Evolutionary conservation across 2,888 invertebrate species (phyloP), one percentile per base, ranked within the genome.

Genomic region (Ectobius pallidus): DNA sequence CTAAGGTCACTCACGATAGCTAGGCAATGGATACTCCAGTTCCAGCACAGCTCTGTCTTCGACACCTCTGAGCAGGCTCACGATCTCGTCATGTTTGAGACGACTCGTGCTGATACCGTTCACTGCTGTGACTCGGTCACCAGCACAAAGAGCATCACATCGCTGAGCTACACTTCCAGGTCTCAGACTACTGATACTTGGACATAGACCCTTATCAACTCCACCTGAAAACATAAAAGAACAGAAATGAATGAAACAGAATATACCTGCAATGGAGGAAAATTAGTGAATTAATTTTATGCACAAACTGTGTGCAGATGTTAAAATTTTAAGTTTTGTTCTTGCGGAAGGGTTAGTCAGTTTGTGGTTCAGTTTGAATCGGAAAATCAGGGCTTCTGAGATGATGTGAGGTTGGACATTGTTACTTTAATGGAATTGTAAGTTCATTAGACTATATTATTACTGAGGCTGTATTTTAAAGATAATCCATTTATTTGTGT

Each of bases 21-120:
- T 46, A 80, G 94, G 94, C 81, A 94, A 87, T 75, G 92, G 91
- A 83, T 94, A 95, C 80, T 94, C 93, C 76, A 94, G 89, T 84
- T 94, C 94, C 79, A 95, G 84, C n/a, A 91, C 86, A 9, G 94
- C 92, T 70, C 90, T 86, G 74, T 89, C 89, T 76, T 91, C 91
- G 20, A 91, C 90, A 82, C 91, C 91, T 81, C 92, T 91, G 77
- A 94, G 82, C 18, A 92, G 82, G 77, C 91, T 88, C 77, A 91
- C 86, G 39, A 94, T 91, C 80, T 94, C 93, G 77, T 92, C 91
- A 80, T 93, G 92, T 73, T 90, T 89, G 79, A 94, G 87, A 71
- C 90, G 86, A 14, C 89, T 87, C 0, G 93, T 93, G 69, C 90
- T 90, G 78, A 93, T 91, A 25, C 93, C 93, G 83, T 94, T 94